These are phyloP conservation scores for Amphiura filiformis DNA, from an alignment of 35 echinoderm and acorn worm species.

Conservation along the genomic window DNA sequence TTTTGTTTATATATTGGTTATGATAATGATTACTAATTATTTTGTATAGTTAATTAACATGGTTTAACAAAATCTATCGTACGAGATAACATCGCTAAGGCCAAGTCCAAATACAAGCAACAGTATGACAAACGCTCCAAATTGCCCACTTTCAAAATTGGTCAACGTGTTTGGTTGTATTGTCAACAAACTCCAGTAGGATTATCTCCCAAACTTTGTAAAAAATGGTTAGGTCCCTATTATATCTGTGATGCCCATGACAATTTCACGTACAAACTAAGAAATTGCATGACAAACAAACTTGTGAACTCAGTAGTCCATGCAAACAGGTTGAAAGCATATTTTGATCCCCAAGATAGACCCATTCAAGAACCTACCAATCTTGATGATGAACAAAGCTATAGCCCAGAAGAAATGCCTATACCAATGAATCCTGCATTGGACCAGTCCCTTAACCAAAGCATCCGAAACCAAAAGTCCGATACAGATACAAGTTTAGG, in stretches of 20 bases:
- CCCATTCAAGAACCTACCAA: neutral
- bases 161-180: slow-evolving; percentile 17
- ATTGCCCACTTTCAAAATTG: neutral
- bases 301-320: slow-evolving; percentile 31
- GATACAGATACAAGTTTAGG: neutral
- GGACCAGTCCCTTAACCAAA: neutral
- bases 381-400: neutral
- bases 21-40: no score
- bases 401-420: neutral
- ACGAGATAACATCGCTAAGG: neutral
- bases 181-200: neutral
- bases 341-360: slow-evolving; percentile 29
- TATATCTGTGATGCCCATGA: slow-evolving; percentile 10
- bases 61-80: neutral
- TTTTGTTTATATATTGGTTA: no score
- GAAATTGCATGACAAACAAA: slow-evolving; percentile 18
- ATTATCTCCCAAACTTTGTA: no score
- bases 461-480: neutral
- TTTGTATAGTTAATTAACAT: no score
- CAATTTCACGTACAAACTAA: slow-evolving; percentile 18
- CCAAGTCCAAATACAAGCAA: neutral
- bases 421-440: no score
- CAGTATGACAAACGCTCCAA: slow-evolving; percentile 5
- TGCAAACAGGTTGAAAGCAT: slow-evolving; percentile 40
- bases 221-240: slow-evolving; percentile 21